Evolutionary conservation across 1,140 invertebrate species (phyloP).

Genomic region (Acyrthosiphon pisum): DNA sequence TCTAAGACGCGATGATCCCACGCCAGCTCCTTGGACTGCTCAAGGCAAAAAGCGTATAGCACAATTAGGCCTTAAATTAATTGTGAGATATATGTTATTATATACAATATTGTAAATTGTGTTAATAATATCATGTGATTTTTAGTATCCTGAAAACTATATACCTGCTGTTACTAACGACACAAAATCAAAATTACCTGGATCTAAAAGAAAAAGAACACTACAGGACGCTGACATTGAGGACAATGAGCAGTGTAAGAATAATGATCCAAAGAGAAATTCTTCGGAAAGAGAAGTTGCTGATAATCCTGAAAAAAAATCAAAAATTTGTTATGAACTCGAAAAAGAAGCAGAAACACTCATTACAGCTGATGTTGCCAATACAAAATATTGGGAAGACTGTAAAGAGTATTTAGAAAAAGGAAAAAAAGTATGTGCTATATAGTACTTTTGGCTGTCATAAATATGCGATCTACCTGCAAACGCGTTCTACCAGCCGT

Average conservation of each 20-base stretch:
- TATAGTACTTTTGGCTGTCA: not conserved
- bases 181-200: conserved; percentile 41
- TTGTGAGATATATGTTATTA: conserved; percentile 48
- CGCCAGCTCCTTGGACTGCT: conserved; percentile 83
- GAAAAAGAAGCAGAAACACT: conserved; percentile 65
- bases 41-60: conserved; percentile 70
- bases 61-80: conserved; percentile 64
- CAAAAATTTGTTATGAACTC: conserved; percentile 66
- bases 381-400: conserved; percentile 75
- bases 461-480: too few species aligned
- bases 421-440: conserved; percentile 66
- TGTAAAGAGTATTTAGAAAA: conserved; percentile 65
- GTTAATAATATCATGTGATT: conserved; percentile 30
- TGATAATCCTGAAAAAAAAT: conserved; percentile 62
- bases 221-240: conserved; percentile 5
- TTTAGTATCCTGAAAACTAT: conserved; percentile 76
- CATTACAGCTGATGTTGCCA: conserved; percentile 70
- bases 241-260: conserved; percentile 23
- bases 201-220: conserved; percentile 37
- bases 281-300: not conserved
- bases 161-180: conserved; percentile 68
- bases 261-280: not conserved
- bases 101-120: not conserved
- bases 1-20: conserved; percentile 79
- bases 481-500: too few species aligned